phyloP scores from a whole-genome alignment of 2,113 vertebrate genomes.

The Platichthys flesus region DNA sequence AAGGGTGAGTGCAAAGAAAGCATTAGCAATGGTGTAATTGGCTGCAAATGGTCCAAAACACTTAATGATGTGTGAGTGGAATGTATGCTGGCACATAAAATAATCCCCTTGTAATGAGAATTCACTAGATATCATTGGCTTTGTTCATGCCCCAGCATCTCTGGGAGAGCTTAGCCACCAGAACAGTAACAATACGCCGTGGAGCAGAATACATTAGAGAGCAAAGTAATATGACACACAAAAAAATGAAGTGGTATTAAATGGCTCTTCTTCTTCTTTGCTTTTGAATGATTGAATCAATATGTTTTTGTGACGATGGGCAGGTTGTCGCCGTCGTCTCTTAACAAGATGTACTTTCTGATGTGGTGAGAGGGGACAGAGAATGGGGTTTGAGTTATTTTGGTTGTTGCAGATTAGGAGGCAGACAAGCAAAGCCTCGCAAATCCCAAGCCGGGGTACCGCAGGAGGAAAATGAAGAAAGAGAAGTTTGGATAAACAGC shows the following conservation, averaged over 20 bases:
- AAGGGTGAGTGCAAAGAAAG: slow-evolving; percentile 20
- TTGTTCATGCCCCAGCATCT: slow-evolving; percentile 68
- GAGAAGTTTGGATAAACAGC: slow-evolving; percentile 21
- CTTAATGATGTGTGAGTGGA: slow-evolving; percentile 68
- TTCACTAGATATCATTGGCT: slow-evolving; percentile 70
- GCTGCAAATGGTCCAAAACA: slow-evolving; percentile 69
- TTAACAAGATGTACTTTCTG: not conserved
- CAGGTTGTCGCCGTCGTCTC: not conserved
- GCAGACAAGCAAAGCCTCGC: slow-evolving; percentile 31
- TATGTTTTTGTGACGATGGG: slow-evolving; percentile 4
- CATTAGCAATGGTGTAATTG: slow-evolving; percentile 62
- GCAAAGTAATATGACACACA: slow-evolving; percentile 46
- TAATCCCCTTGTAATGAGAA: slow-evolving; percentile 79
- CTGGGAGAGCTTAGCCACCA: slow-evolving; percentile 62
- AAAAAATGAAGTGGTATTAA: slow-evolving; percentile 13
- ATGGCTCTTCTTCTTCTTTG: slow-evolving; percentile 1
- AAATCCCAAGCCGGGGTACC: slow-evolving; percentile 11
- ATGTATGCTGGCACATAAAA: slow-evolving; percentile 68
- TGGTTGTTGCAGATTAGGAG: slow-evolving; percentile 32
- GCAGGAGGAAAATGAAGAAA: slow-evolving; percentile 29
- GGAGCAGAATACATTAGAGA: slow-evolving; percentile 36
- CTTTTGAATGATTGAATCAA: slow-evolving; percentile 39
- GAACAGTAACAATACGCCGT: slow-evolving; percentile 57
- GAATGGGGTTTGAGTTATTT: slow-evolving; percentile 27
- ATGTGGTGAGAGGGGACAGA: slow-evolving; percentile 12